phyloP scores from a whole-genome alignment of 2,797 vertebrate genomes.

The Setipinna tenuifilis region DNA sequence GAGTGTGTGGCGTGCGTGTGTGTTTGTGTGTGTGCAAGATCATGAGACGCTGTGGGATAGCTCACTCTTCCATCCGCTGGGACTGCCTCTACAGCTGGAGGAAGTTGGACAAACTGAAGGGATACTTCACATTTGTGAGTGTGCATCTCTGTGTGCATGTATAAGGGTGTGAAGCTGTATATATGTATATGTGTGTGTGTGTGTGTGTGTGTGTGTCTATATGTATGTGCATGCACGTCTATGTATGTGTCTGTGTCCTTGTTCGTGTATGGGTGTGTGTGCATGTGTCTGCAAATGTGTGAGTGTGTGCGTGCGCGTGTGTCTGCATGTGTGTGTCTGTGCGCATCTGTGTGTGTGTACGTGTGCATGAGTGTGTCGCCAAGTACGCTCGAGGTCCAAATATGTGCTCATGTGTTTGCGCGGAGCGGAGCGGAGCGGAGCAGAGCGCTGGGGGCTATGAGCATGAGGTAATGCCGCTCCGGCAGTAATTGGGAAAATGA shows the following conservation, averaged over 20 bases:
- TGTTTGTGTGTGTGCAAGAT: background rate
- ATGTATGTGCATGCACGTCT: too few relatives aligned
- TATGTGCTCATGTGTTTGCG: conserved; percentile 15
- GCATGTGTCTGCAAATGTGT: too few relatives aligned
- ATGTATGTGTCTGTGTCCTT: too few relatives aligned
- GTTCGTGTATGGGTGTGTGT: too few relatives aligned
- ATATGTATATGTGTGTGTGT: background rate
- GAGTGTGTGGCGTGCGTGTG: background rate
- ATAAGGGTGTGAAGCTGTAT: conserved; percentile 17
- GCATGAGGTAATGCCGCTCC: conserved; percentile 49
- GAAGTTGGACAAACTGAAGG: background rate
- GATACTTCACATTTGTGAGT: background rate
- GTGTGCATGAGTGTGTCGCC: background rate
- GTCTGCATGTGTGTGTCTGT: too few relatives aligned
- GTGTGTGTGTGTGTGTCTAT: background rate
- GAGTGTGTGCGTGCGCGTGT: too few relatives aligned
- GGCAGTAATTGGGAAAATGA: conserved; percentile 51
- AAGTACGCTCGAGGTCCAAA: background rate
- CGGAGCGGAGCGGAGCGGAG: conserved; percentile 17
- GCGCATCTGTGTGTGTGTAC: background rate
- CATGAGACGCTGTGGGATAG: background rate
- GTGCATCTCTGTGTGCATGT: background rate
- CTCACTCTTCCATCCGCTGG: background rate
- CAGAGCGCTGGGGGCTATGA: background rate
- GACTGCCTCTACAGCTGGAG: background rate